Evolutionary conservation across 2,888 invertebrate species (phyloP), one percentile per base, ranked within the genome.

Genomic region (Caenorhabditis afra): DNA sequence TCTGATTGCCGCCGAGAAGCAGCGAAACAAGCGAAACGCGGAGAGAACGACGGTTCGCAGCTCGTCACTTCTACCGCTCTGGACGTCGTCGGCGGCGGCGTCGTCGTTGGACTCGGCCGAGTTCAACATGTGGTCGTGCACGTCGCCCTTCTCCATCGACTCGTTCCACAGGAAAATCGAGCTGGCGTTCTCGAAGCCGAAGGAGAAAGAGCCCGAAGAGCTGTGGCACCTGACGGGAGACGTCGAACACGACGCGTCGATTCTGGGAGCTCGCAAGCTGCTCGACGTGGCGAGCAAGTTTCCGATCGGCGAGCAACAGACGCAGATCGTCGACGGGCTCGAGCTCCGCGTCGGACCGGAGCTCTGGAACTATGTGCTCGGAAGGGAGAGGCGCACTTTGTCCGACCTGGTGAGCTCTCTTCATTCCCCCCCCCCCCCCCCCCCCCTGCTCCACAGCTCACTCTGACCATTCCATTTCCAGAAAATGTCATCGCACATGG

Each of bases 291-390:
- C 41, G 41, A 41, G 29, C 29, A 29, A 29, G 29, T 29, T 29
- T 29, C 29, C 45, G 7, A 37, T 59, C 37, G 44, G 57, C 18
- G 58, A 74, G 4, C 18, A 59, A 12, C 18, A 41, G 41, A 59
- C 45, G 14, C 39, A 59, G 22, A n/a, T 8, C 1, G 23, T 66
- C 5, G 29, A 39, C 4, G 66, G 59, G 16, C 7, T 4, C 3
- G 45, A 59, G 0, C 59, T 59, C 14, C 1, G 10, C 8, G 16
- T 79, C 10, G 79, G 79, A 20, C 79, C 79, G 22, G 64, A 62
- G 16, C 59, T 73, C 22, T 79, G 79, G 79, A 14, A 39, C 29
- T 29, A 29, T 29, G 29, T 29, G 29, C 29, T 29, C 29, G 7
- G n/a, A n/a, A n/a, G n/a, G n/a, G n/a, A 29, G 29, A 3, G 29